Percentiles rank a stretch among this genome's conserved stretches.
Conservation (phyloP, 2,888 invertebrate genomes). For the Drosophila neotestacea region DNA sequence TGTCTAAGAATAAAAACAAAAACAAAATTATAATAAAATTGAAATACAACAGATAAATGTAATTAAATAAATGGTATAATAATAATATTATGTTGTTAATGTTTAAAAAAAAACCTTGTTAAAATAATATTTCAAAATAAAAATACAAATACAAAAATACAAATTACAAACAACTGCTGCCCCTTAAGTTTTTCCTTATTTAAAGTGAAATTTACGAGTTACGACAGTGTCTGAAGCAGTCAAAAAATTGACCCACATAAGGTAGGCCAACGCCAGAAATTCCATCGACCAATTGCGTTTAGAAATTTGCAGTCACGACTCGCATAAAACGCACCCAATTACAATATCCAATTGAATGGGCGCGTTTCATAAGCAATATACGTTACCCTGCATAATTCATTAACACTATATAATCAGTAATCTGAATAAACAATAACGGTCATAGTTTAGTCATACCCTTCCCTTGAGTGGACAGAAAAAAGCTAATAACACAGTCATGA, state of each 20-base stretch:
- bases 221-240: slow-evolving; percentile 33
- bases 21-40: slow-evolving; percentile 54
- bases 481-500: background rate
- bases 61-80: slow-evolving; percentile 71
- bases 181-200: slow-evolving; percentile 39
- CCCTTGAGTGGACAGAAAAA: too few species aligned
- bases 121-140: slow-evolving; percentile 84
- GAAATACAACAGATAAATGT: slow-evolving; percentile 70
- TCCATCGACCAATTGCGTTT: slow-evolving; percentile 73
- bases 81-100: slow-evolving; percentile 85
- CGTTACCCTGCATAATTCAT: slow-evolving; percentile 32
- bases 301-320: slow-evolving; percentile 68
- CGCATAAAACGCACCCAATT: slow-evolving; percentile 71
- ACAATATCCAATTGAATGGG: slow-evolving; percentile 21
- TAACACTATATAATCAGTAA: slow-evolving; percentile 38
- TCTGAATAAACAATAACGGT: background rate
- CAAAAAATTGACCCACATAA: slow-evolving; percentile 59
- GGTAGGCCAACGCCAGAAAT: slow-evolving; percentile 53
- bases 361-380: slow-evolving; percentile 53
- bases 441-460: background rate
- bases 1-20: slow-evolving; percentile 64
- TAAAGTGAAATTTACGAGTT: slow-evolving; percentile 74
- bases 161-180: slow-evolving; percentile 50
- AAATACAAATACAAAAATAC: slow-evolving; percentile 70
- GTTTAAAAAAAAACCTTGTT: slow-evolving; percentile 85